These are phyloP conservation scores for Xylocopa sonorina DNA, from an alignment of 1,140 invertebrate genomes.

Conservation along the genomic window DNA sequence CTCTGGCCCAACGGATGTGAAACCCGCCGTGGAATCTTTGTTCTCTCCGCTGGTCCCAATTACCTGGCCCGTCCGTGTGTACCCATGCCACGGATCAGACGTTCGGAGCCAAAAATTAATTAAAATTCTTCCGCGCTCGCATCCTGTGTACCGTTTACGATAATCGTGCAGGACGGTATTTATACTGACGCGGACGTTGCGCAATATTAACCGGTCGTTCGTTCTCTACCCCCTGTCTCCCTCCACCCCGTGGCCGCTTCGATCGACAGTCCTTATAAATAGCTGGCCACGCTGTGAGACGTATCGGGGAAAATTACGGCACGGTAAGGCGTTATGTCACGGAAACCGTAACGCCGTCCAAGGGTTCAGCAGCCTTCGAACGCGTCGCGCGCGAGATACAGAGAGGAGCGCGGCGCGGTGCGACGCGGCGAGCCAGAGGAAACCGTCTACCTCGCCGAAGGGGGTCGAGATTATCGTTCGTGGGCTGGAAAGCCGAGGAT, in stretches of 20 bases:
- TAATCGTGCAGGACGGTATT: neutral
- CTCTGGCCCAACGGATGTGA: neutral
- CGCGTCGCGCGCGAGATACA: neutral
- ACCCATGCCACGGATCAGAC: no score
- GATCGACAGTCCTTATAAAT: neutral
- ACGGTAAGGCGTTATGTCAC: slow-evolving; percentile 26
- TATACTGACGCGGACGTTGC: neutral
- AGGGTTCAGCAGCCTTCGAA: slow-evolving; percentile 38
- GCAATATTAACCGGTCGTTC: neutral
- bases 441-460: slow-evolving; percentile 28
- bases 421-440: neutral
- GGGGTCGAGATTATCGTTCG: slow-evolving; percentile 56
- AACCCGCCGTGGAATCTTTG: neutral
- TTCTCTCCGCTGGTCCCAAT: slow-evolving; percentile 8
- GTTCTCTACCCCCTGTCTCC: neutral
- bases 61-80: neutral
- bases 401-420: neutral
- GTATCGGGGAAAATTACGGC: slow-evolving; percentile 19
- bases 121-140: slow-evolving; percentile 7
- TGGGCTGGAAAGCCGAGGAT: slow-evolving; percentile 70
- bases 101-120: neutral
- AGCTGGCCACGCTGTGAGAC: neutral
- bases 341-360: slow-evolving; percentile 7
- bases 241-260: neutral
- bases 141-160: neutral